A percentile compares a stretch with the other conserved stretches of the same genome.
Conservation (phyloP, 2,797 vertebrate species). For the Pipistrellus pipistrellus region DNA sequence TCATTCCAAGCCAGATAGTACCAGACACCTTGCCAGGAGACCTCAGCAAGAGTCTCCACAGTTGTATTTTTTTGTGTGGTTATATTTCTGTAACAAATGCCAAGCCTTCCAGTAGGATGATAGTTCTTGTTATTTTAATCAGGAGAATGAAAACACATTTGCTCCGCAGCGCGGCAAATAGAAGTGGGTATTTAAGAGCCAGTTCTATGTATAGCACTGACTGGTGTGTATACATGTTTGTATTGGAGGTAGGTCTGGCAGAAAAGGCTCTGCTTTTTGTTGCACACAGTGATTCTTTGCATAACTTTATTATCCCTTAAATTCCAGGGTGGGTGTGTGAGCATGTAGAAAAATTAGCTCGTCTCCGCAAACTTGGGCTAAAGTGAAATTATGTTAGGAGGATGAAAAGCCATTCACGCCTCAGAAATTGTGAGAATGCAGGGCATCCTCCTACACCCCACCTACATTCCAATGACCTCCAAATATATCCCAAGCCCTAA, state of each 20-base stretch:
- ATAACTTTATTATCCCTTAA: conserved; percentile 73
- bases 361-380: conserved; percentile 33
- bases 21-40: conserved; percentile 27
- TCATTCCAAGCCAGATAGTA: not conserved
- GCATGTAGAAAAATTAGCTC: conserved; percentile 62
- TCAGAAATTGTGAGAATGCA: not conserved
- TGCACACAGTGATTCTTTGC: conserved; percentile 65
- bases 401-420: not conserved
- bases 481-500: not conserved
- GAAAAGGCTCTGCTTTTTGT: conserved; percentile 37
- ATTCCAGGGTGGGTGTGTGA: conserved; percentile 61
- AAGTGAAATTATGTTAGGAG: conserved; percentile 16
- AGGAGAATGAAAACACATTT: conserved; percentile 68
- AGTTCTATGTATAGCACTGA: conserved; percentile 29
- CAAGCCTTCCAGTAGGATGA: conserved; percentile 59
- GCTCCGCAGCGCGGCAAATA: conserved; percentile 32
- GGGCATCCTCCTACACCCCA: not conserved
- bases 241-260: conserved; percentile 59
- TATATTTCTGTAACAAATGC: conserved; percentile 71
- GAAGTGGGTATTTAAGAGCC: conserved; percentile 55
- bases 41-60: not conserved
- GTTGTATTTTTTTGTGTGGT: conserved; percentile 6
- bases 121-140: conserved; percentile 68
- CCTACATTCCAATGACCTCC: not conserved
- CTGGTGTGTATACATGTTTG: conserved; percentile 27